These are phyloP conservation scores for Coreoperca whiteheadi DNA, from an alignment of 2,113 vertebrate species.

Conservation along the genomic window DNA sequence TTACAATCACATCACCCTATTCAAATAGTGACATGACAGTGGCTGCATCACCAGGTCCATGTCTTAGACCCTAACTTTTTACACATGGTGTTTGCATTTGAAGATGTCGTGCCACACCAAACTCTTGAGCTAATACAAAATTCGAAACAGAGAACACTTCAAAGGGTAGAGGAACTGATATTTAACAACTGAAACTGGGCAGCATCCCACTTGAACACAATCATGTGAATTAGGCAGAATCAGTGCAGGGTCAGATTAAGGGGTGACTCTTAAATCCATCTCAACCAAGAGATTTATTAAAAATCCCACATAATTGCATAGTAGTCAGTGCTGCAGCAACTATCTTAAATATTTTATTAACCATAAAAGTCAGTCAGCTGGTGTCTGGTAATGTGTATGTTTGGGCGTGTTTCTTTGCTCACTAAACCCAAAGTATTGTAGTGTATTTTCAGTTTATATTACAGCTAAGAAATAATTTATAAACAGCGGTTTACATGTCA, in stretches of 20 bases:
- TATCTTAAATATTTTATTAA: slow-evolving; percentile 54
- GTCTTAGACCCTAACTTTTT: too few species aligned
- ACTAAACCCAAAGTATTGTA: slow-evolving; percentile 2
- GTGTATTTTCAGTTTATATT: not conserved
- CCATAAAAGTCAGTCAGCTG: slow-evolving; percentile 39
- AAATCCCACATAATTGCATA: slow-evolving; percentile 41
- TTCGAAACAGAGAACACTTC: too few species aligned
- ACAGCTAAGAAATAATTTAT: slow-evolving; percentile 22
- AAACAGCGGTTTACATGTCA: slow-evolving; percentile 7
- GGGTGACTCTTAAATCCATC: slow-evolving; percentile 16
- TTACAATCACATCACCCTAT: not conserved
- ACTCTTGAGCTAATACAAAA: too few species aligned
- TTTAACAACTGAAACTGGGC: not conserved
- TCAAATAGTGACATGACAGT: slow-evolving; percentile 2
- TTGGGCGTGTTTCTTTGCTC: slow-evolving; percentile 5
- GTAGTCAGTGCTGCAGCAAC: slow-evolving; percentile 10
- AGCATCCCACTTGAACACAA: slow-evolving; percentile 10
- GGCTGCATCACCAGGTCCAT: too few species aligned
- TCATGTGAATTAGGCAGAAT: slow-evolving; percentile 21
- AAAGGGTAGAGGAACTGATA: too few species aligned
- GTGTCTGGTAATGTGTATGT: slow-evolving; percentile 17
- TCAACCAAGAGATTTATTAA: slow-evolving; percentile 28
- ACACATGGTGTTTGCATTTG: too few species aligned
- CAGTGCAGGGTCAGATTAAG: slow-evolving; percentile 11
- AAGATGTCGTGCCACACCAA: too few species aligned